Evolutionary conservation across 2,797 vertebrate species (phyloP), one percentile per base, ranked within the genome.

Genomic region (Zenarchopterus dispar): DNA sequence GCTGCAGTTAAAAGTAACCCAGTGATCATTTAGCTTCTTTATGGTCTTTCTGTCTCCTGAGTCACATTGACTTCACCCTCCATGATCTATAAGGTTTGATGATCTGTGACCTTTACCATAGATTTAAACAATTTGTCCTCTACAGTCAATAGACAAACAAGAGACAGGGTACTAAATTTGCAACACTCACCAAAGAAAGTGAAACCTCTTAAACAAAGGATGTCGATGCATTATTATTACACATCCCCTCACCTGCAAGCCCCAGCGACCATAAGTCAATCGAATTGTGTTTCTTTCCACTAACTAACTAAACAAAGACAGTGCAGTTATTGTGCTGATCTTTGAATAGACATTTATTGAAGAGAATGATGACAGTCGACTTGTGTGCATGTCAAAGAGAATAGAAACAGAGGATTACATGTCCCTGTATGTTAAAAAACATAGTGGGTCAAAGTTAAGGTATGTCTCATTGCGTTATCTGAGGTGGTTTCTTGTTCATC

Each of bases 101-200:
- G 4, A 49, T 61, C 8, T 26, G 22, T 61, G 76, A 77, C 78
- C 69, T 85, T 88, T 67, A 46, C 8, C 70, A 43, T 41, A 56
- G 61, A 75, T 76, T 59, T 16, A 56, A 74, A 60, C 48, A 6
- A 19, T 50, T 36, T 24, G 22, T 24, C 39, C 54, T 1, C 0
- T 21, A 15, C 18, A 15, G 58, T 74, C 74, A 52, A 63, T 77
- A 44, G 53, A 79, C 62, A 58, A 70, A 73, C 53, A 56, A 67
- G 22, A 54, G 46, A 18, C 46, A 0, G 17, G 54, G 17, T 15
- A 21, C 41, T 67, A 78, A 64, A 82, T 70, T 73, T 82, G 70
- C 43, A 6, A 49, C 67, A 48, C 60, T 26, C 19, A 44, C n/a
- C 45, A 23, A 28, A 31, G 50, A 67, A 70, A 61, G 52, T 10